Conservation (phyloP, 2,797 vertebrate genomes). For the Lepidocolaptes lacrymiger region DNA sequence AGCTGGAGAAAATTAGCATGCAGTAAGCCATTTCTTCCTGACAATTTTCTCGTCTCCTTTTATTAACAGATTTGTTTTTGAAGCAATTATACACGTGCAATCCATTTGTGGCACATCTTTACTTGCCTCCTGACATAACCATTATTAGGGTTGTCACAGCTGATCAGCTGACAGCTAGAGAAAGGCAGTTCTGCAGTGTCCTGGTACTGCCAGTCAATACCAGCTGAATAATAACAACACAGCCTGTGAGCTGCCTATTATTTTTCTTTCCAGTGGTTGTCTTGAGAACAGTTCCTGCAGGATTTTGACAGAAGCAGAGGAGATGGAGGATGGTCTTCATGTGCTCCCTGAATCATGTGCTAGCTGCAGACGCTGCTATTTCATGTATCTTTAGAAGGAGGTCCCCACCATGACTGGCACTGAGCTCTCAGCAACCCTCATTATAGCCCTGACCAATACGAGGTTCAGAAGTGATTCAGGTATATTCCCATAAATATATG, state of each 20-base stretch:
- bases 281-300: neutral
- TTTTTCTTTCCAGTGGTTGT: neutral
- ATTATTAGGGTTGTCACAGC: slow-evolving; percentile 71
- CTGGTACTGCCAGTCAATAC: slow-evolving; percentile 53
- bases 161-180: slow-evolving; percentile 42
- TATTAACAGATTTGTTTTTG: slow-evolving; percentile 71
- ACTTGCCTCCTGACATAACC: slow-evolving; percentile 65
- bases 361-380: rapidly evolving
- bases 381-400: neutral
- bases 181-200: slow-evolving; percentile 34
- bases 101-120: slow-evolving; percentile 66
- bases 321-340: neutral
- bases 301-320: slow-evolving; percentile 39
- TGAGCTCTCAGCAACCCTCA: neutral
- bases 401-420: rapidly evolving
- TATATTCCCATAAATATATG: neutral
- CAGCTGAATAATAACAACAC: slow-evolving; percentile 44
- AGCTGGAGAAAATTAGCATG: slow-evolving; percentile 52
- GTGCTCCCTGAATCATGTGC: neutral
- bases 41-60: slow-evolving; percentile 52
- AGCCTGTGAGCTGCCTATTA: neutral
- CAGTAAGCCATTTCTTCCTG: slow-evolving; percentile 45
- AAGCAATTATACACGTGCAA: slow-evolving; percentile 72
- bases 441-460: neutral
- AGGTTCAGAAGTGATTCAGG: neutral